Evolutionary conservation across 2,888 invertebrate species (phyloP).

Genomic region (Acronicta alni): DNA sequence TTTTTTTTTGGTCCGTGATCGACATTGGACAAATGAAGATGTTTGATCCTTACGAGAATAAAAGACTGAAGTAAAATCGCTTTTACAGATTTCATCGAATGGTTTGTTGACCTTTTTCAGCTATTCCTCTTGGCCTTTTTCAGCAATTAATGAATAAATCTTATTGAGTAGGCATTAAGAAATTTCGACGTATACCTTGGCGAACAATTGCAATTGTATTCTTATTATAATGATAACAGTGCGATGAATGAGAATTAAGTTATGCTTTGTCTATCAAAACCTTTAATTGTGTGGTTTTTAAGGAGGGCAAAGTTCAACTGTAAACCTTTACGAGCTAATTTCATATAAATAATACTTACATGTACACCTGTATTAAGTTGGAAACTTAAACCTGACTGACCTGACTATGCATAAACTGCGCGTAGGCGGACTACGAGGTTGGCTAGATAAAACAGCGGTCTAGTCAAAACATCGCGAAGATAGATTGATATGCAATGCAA

Average conservation of each 20-base stretch:
- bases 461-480: slow-evolving; percentile 36
- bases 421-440: slow-evolving; percentile 20
- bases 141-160: background rate
- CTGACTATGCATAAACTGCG: slow-evolving; percentile 10
- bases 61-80: background rate
- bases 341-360: background rate
- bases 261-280: no score
- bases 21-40: no score
- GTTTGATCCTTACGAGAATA: background rate
- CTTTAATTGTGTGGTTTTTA: no score
- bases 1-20: background rate
- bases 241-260: no score
- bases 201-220: no score
- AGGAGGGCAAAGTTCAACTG: no score
- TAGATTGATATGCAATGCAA: background rate
- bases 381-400: slow-evolving; percentile 7
- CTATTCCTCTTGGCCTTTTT: background rate
- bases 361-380: background rate
- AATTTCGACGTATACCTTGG: no score
- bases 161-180: no score
- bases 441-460: slow-evolving; percentile 22
- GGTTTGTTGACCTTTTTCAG: background rate
- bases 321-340: no score
- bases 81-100: background rate
- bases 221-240: no score